A percentile compares a stretch with the other conserved stretches of the same genome.
These are phyloP conservation scores for Pseudochromis fuscus DNA, from an alignment of 2,797 vertebrate genomes.

Conservation along the genomic window DNA sequence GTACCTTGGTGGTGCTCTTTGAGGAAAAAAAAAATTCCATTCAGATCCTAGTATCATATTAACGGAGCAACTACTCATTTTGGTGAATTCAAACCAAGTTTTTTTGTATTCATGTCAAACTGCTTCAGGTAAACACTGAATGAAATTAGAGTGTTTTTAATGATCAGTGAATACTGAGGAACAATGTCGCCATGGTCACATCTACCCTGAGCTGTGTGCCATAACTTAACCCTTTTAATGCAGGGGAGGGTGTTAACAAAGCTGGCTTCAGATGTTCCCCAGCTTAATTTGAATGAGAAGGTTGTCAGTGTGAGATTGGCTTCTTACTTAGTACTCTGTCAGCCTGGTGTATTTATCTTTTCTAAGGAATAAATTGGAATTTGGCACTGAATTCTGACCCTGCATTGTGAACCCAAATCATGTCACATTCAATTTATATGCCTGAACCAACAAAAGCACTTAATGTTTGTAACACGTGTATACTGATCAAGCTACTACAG, in stretches of 20 bases:
- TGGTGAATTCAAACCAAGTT: conserved; percentile 66
- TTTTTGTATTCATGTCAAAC: conserved; percentile 77
- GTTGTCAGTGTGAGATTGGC: conserved; percentile 54
- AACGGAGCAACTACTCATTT: conserved; percentile 71
- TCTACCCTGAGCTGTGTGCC: conserved; percentile 71
- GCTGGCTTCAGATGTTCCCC: conserved; percentile 62
- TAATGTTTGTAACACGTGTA: conserved; percentile 77
- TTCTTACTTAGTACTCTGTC: conserved; percentile 46
- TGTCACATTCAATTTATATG: conserved; percentile 68
- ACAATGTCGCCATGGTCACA: conserved; percentile 63
- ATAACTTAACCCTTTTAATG: conserved; percentile 62
- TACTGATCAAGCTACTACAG: conserved; percentile 74
- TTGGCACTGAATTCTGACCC: conserved; percentile 63
- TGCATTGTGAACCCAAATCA: conserved; percentile 71
- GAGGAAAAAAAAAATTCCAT: conserved; percentile 42
- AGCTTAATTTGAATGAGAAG: conserved; percentile 40
- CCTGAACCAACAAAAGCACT: conserved; percentile 82
- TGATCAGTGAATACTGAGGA: conserved; percentile 63
- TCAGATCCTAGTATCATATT: conserved; percentile 61
- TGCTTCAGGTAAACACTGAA: conserved; percentile 84
- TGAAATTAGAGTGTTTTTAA: conserved; percentile 69
- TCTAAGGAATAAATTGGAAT: conserved; percentile 55
- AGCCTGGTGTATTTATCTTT: conserved; percentile 43
- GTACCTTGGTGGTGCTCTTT: conserved; percentile 51
- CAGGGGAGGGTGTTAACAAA: conserved; percentile 51